Evolutionary conservation across 35 echinoderm and acorn worm species (phyloP), one percentile per base, ranked within the genome.

Genomic region (Acanthaster planci): DNA sequence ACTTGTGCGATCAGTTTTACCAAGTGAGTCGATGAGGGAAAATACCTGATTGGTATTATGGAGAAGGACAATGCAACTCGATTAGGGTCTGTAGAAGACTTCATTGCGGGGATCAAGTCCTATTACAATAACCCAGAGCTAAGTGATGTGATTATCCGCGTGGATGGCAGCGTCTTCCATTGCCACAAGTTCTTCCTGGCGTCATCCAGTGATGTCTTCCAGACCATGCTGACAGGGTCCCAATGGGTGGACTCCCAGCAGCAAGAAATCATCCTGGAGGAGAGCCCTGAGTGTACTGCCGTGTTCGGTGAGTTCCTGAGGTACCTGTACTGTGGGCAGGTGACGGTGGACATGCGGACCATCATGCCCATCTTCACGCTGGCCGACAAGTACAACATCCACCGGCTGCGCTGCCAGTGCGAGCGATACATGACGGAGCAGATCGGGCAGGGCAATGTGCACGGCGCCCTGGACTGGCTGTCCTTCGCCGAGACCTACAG

Each of bases 151-250:
- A 83, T 64, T 19, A 40, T 90, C 26, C 31, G 72, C 6, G 87
- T 90, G 54, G 87, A 80, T 1, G 60, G 75, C 35, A 17, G 5
- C 4, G 76, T 50, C 10, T 90, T 54, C 50, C 55, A 84, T 55
- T 81, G 79, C 26, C 87, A 90, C 80, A 90, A 90, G 80, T 90
- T 90, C 37, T 82, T 90, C 30, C 59, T 90, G 8, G 80, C 87
- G 23, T 76, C 67, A 50, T 60, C 87, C 18, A 90, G 87, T 27
- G 87, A 90, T 57, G 87, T 90, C 15, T 84, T 90, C 30, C 76
- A 72, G 37, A 90, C 87, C 8, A 90, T 90, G 87, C 52, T 90
- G 47, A 90, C 87, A 16, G 79, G 47, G 14, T 39, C 42, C 2
- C 80, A 90, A 19, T 90, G 87, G 87, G 23, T 52, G 3, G 87